Evolutionary conservation across 2,797 vertebrate species (phyloP).

Genomic region (Columba guinea): DNA sequence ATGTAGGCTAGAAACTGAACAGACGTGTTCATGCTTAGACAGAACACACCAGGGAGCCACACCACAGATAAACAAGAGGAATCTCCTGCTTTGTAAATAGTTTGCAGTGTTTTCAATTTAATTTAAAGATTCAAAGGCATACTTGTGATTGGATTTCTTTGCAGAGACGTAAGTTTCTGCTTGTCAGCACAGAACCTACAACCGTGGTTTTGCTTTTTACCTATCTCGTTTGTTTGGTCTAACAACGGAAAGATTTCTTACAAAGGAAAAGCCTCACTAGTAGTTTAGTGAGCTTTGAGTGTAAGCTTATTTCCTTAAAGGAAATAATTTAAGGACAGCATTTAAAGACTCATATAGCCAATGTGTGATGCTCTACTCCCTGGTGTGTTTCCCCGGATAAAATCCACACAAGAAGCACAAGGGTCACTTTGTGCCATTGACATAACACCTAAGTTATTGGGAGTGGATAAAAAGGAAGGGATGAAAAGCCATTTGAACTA

Average conservation of each 20-base stretch:
- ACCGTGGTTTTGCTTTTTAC: background rate
- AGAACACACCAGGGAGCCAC: background rate
- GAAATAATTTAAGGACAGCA: background rate
- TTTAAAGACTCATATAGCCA: background rate
- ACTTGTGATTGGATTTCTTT: slow-evolving; percentile 2
- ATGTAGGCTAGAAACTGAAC: background rate
- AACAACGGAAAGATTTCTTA: background rate
- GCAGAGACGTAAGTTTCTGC: background rate
- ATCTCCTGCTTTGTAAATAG: slow-evolving; percentile 43
- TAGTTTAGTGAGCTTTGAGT: background rate
- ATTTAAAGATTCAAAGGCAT: background rate
- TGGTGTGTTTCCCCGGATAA: background rate
- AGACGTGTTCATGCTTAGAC: background rate
- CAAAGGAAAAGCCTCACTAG: background rate
- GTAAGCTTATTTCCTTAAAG: background rate
- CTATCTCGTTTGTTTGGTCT: background rate
- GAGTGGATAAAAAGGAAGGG: background rate
- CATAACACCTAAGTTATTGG: background rate
- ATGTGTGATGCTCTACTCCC: background rate
- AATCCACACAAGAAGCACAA: background rate
- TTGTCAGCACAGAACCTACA: background rate
- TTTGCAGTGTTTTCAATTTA: slow-evolving; percentile 24
- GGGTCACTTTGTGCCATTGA: background rate
- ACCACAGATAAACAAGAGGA: slow-evolving; percentile 27
- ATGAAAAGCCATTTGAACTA: background rate